Conservation (phyloP, 2,113 vertebrate genomes). For the Upupa epops region DNA sequence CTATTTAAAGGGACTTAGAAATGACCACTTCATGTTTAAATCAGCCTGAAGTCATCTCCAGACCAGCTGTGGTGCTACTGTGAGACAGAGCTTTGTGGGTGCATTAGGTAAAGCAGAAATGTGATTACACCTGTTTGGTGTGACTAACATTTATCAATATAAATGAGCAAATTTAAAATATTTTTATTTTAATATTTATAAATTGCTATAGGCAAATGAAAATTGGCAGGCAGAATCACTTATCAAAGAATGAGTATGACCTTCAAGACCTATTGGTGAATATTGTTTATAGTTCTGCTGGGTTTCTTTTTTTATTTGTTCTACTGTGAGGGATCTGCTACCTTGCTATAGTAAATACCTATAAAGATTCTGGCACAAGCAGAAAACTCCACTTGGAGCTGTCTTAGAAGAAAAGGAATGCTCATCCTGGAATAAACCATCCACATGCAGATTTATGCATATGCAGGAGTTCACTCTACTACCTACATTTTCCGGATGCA, state of each 20-base stretch:
- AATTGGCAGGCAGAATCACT: background rate
- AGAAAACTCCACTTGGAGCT: background rate
- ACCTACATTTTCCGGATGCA: background rate
- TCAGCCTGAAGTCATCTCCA: conserved; percentile 24
- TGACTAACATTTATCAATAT: background rate
- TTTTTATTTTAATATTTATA: background rate
- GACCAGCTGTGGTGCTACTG: background rate
- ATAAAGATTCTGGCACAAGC: background rate
- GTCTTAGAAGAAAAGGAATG: background rate
- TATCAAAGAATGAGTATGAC: background rate
- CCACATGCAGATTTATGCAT: background rate
- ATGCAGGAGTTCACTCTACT: background rate
- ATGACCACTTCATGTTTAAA: conserved; percentile 7
- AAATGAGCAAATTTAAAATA: background rate
- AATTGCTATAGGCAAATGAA: background rate
- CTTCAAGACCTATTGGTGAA: background rate
- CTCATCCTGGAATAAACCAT: background rate
- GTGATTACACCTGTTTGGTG: background rate
- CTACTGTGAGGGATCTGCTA: background rate
- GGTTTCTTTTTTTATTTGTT: background rate
- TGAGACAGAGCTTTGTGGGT: background rate
- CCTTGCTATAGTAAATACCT: background rate
- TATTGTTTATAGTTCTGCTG: background rate
- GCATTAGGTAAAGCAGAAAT: conserved; percentile 15
- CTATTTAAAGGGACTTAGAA: conserved; percentile 44